Conservation (phyloP, 2,797 vertebrate genomes). For the Galaxias olidus region DNA sequence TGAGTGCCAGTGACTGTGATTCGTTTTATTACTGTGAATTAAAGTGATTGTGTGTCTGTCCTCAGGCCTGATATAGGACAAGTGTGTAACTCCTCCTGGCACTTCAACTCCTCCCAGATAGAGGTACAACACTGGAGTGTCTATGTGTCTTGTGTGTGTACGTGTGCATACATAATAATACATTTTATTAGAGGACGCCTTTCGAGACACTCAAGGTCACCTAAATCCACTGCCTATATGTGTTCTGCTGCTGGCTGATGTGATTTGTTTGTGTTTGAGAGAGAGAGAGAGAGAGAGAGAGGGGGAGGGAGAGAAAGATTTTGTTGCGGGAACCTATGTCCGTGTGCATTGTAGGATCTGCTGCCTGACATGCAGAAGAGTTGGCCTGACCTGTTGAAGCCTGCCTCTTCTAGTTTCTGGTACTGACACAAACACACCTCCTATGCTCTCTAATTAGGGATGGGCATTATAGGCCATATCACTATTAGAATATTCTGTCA, state of each 20-base stretch:
- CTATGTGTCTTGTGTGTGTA: no score
- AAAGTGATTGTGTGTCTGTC: conserved; percentile 24
- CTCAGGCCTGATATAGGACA: conserved; percentile 72
- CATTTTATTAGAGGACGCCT: no score
- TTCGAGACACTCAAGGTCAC: no score
- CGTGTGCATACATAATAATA: background rate
- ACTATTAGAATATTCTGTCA: no score
- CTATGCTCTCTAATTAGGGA: no score
- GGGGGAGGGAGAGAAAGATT: background rate
- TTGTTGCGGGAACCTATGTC: background rate
- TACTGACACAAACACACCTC: conserved; percentile 35
- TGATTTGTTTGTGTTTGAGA: no score
- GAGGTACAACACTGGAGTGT: conserved; percentile 66
- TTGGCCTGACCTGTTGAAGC: conserved; percentile 75
- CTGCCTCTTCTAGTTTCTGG: conserved; percentile 68
- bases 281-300: background rate
- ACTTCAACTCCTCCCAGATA: conserved; percentile 74
- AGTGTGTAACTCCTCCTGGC: conserved; percentile 75
- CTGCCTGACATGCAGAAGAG: conserved; percentile 74
- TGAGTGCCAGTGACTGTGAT: no score
- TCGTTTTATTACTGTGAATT: conserved; percentile 5
- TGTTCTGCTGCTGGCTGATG: no score
- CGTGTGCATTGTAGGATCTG: conserved; percentile 65
- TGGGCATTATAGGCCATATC: no score
- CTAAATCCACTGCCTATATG: no score